Base-by-base conservation (phyloP, 2,797 vertebrate genomes). In the Bucorvus abyssinicus region DNA sequence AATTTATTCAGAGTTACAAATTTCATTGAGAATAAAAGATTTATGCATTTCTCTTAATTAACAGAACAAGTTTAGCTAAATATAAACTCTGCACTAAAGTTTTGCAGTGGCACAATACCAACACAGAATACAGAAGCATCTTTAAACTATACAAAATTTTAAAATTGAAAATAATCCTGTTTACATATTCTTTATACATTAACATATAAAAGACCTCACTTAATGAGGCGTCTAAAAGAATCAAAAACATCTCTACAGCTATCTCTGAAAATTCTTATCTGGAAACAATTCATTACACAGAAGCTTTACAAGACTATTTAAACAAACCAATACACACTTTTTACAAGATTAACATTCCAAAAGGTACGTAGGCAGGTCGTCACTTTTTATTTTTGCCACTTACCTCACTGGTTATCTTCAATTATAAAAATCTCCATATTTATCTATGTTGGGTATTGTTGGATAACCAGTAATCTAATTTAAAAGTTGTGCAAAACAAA, bases 191-290 rank as follows among this genome's bases (percentile, higher is more conserved):
- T 97, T 98, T 97, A 95, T 98, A 98, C 98, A 98, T 96, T 96
- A 98, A 98, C 97, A 98, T 98, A 98, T 95, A 99, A 99, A 99
- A 99, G 97, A 95, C 98, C 98, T 98, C 98, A 98, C 98, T 97
- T 98, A 96, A 97, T 98, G 98, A 98, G 97, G 97, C 80, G 94
- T 96, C 93, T 96, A 97, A 97, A 98, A 96, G 96, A 98, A 97
- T 98, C 96, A 97, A 97, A 97, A 98, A 87, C 97, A 97, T 93
- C 95, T 96, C 97, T 98, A 98, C 97, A 96, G 96, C 97, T 98
- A 97, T 97, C 97, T 96, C 97, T 98, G 98, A 97, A 98, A 97
- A 92, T 96, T 87, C 71, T 21, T 97, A 97, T 97, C 85, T 97
- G 96, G 97, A 97, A 98, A 98, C 96, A 95, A 95, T 96, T 97